Base-by-base conservation (phyloP, 2,797 vertebrate genomes). In the Bryconaethiops microstoma region DNA sequence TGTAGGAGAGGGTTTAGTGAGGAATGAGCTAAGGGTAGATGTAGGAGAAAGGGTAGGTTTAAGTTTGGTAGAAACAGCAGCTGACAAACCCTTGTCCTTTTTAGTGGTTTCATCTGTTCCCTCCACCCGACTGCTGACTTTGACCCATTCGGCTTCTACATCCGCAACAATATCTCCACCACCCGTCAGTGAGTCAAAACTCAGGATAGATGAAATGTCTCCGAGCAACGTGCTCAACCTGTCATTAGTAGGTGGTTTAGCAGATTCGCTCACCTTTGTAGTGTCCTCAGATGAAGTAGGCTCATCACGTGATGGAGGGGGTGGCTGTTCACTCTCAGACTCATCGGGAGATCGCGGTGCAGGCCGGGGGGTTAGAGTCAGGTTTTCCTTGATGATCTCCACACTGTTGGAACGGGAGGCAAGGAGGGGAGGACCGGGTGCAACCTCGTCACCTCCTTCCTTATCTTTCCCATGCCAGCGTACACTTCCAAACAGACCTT, bases 181-280 rank as follows among this genome's bases (percentile, higher is more conserved):
- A 86, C 96, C 96, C 88, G 96, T 94, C 92, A 98, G 94, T 86
- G 97, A 97, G 94, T 99, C 96, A 94, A 99, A 99, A 94, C 96
- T 99, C 94, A 98, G 95, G 93, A 99, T 95, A 89, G 97, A 99
- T 87, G 98, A 97, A 92, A 99, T 97, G 92, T 99, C 98, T 90
- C 96, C 96, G 91, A 99, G 95, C 93, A 99, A 92, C 84, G 95
- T 93, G 94, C 96, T 97, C 81, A 95, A 88, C 89, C 94, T 94
- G 86, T 92, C 94, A 87, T 96, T 95, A 60, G 94, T 95, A 16
- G 95, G 96, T 83, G 65, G 74, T 71, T 83, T 85, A 40, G 73
- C 65, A 77, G 63, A 48, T 83, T 45, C 83, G 77, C 79, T 89
- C 87, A 77, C 89, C 87, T 6, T 80, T 88, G 82, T 50, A 42